Evolutionary conservation across 2,888 invertebrate genomes (phyloP), one percentile per base, ranked within the genome.

Genomic region (Neria commutata): DNA sequence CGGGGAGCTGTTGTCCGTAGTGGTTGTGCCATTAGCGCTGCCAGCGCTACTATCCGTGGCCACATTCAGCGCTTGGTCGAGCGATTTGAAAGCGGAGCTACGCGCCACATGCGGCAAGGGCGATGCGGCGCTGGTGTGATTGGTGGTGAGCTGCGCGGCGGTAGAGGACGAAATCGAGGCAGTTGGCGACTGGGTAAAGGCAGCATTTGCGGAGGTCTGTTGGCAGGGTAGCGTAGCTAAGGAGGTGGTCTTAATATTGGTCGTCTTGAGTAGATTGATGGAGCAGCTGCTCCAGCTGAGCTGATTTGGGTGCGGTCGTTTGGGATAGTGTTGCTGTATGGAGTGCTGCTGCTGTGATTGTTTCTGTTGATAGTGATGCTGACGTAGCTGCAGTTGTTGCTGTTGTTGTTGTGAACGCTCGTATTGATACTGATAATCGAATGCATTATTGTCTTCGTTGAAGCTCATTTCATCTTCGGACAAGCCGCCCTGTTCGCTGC

Each of bases 231-330:
- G 73, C 47, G 78, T 73, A 63, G 79, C 79, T 76, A 80, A 68
- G 60, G 80, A 79, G 68, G 78, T 79, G 74, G 79, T 80, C 67
- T 79, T 79, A 56, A 79, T 77, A 75, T 79, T 79, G 76, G 79
- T 79, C 74, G 74, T 78, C 70, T 77, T 77, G 59, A 79, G 68
- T 61, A 77, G 77, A 64, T 79, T 76, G 24, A 78, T 79, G 64
- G 79, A 78, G 62, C 76, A 78, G 63, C 76, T 77, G 67, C 78
- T 79, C 74, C 76, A 77, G 65, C 76, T 74, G 14, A 73, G 61
- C 64, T 73, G 67, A 62, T 67, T 66, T 42, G 66, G 57, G 66
- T 67, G 66, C 55, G 70, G 54, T 55, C 66, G 65, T 51, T 50
- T 53, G 23, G 48, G 3, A 42, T 49, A 52, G 6, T 61, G 48